phyloP scores from a whole-genome alignment of 2,888 invertebrate species.

The Tiliacea aurago region DNA sequence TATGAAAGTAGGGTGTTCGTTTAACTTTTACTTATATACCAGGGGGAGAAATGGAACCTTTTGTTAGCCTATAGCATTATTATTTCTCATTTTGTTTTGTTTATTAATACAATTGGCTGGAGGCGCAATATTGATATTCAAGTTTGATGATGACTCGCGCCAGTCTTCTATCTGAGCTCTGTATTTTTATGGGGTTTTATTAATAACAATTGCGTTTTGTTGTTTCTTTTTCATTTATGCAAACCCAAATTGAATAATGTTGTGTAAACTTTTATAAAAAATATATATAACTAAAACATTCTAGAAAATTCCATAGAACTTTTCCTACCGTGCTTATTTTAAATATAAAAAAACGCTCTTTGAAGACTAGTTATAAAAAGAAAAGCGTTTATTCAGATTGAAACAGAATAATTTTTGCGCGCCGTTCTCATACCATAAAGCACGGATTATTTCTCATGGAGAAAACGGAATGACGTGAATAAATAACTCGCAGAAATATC shows the following conservation, averaged over 20 bases:
- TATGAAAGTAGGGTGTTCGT: slow-evolving; percentile 81
- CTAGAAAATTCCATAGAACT: background rate
- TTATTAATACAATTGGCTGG: slow-evolving; percentile 91
- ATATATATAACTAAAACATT: slow-evolving; percentile 2
- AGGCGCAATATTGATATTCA: slow-evolving; percentile 91
- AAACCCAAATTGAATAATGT: slow-evolving; percentile 70
- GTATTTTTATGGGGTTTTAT: slow-evolving; percentile 87
- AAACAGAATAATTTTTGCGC: slow-evolving; percentile 59
- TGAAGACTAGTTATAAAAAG: slow-evolving; percentile 27
- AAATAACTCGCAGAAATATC: slow-evolving; percentile 91
- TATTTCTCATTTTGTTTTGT: slow-evolving; percentile 91
- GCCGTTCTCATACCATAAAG: slow-evolving; percentile 77
- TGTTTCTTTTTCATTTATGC: slow-evolving; percentile 78
- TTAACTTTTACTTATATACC: slow-evolving; percentile 81
- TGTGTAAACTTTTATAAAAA: slow-evolving; percentile 26
- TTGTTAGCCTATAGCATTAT: slow-evolving; percentile 91
- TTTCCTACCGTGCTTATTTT: slow-evolving; percentile 11
- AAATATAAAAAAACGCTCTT: slow-evolving; percentile 16
- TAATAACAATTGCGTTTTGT: slow-evolving; percentile 83
- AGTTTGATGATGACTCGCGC: slow-evolving; percentile 89
- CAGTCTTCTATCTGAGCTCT: slow-evolving; percentile 83
- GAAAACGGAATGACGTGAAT: slow-evolving; percentile 89
- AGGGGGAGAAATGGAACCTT: slow-evolving; percentile 90
- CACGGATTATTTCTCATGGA: slow-evolving; percentile 85
- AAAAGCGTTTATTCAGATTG: slow-evolving; percentile 42